Evolutionary conservation across 53 echinoderm and acorn worm genomes (phyloP), one percentile per base, ranked within the genome.

Genomic region (Echinarachnius parma): DNA sequence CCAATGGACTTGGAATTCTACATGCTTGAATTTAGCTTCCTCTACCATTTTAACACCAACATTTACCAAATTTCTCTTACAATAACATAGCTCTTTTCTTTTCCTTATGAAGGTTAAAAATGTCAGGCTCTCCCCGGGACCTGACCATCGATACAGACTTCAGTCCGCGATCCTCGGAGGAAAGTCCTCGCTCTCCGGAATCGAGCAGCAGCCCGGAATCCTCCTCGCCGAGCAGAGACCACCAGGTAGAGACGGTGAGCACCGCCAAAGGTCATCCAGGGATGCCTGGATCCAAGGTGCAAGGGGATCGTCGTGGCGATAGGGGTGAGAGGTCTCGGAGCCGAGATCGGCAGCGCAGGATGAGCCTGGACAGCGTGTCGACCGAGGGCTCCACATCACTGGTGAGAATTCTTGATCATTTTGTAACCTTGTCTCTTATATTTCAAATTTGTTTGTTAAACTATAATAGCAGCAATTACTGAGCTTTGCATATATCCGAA

Each of bases 321-420:
- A 5, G 42, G 7, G 7, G 7, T 9, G 42, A 5, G 7, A 29
- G 68, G 35, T 50, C 68, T 0, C 35, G 52, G 5, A 42, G 74
- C 42, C n/a, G n/a, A n/a, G n/a, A n/a, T n/a, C 36, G 74, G n/a
- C 79, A 86, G 28, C 79, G 89, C 34, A 86, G 84, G 54, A 75
- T 90, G 64, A 94, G 94, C 56, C 67, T 94, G 50, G 94, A 94
- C 59, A 94, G 94, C 46, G 79, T 90, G 14, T 90, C 94, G 3
- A 90, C 94, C 10, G 89, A 89, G 24, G 84, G 90, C 35, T 90
- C 86, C 0, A 77, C 81, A 10, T 77, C 84, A 34, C 79, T 77
- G 36, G 90, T 90, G 53, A 81, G 90, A n/a, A n/a, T n/a, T n/a
- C n/a, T n/a, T n/a, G n/a, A n/a, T n/a, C n/a, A n/a, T n/a, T n/a